These are phyloP conservation scores for Cyanoderma ruficeps DNA, from an alignment of 2,113 vertebrate species.

Conservation along the genomic window DNA sequence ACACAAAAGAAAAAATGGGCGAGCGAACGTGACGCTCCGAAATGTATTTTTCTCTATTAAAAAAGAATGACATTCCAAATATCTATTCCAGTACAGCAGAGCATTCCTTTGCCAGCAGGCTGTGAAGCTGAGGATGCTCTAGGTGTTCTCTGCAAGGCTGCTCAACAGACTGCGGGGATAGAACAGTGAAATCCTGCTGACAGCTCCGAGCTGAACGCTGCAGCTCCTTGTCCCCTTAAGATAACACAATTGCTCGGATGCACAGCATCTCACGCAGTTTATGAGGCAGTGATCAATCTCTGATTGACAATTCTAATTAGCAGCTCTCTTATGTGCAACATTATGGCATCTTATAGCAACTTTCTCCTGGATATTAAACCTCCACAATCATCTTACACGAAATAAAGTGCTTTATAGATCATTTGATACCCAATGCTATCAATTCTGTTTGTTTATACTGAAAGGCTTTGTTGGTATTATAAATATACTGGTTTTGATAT, in stretches of 20 bases:
- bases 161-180: conserved; percentile 60
- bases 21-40: background rate
- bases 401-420: conserved; percentile 58
- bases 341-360: conserved; percentile 60
- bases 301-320: conserved; percentile 80
- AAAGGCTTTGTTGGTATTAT: conserved; percentile 13
- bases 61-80: background rate
- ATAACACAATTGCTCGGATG: conserved; percentile 69
- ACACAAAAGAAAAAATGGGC: background rate
- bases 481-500: conserved; percentile 24
- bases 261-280: conserved; percentile 60
- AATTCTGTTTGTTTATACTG: conserved; percentile 58
- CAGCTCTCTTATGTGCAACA: conserved; percentile 58
- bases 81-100: background rate
- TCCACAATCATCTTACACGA: background rate
- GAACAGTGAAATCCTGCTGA: conserved; percentile 72
- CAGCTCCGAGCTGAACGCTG: conserved; percentile 57
- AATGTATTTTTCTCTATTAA: background rate
- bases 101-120: conserved; percentile 17
- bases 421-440: conserved; percentile 32
- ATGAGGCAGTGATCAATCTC: conserved; percentile 71
- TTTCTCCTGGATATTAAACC: conserved; percentile 59
- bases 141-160: conserved; percentile 57
- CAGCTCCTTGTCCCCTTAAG: conserved; percentile 63
- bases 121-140: conserved; percentile 35